Conservation (phyloP, 2,797 vertebrate species). For the Catostomus latipinnis region DNA sequence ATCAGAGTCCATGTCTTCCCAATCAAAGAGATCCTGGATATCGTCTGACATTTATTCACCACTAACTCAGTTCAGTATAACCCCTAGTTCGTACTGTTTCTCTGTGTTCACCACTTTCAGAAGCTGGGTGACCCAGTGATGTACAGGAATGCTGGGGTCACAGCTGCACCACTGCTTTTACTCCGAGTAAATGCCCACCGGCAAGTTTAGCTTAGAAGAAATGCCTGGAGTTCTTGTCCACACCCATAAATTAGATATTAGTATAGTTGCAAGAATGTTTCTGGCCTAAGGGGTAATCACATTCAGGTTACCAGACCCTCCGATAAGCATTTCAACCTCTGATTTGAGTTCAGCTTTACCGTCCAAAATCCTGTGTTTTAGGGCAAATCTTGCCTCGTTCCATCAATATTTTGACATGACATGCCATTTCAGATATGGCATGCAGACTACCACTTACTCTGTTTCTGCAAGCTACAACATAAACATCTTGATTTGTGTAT, state of each 20-base stretch:
- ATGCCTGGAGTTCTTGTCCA: background rate
- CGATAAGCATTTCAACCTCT: background rate
- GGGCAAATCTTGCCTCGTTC: background rate
- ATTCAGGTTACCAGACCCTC: background rate
- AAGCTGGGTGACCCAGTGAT: background rate
- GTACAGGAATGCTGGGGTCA: slow-evolving; percentile 18
- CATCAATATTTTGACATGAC: background rate
- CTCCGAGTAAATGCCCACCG: slow-evolving; percentile 16
- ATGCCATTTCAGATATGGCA: background rate
- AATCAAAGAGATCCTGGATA: background rate
- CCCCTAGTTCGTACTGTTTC: background rate
- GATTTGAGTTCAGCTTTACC: background rate
- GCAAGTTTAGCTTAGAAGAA: background rate
- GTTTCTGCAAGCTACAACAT: slow-evolving; percentile 29
- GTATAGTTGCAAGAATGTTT: background rate
- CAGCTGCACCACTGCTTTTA: slow-evolving; percentile 31
- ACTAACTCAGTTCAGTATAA: background rate
- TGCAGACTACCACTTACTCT: slow-evolving; percentile 12
- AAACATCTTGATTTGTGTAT: slow-evolving; percentile 8
- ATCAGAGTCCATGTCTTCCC: background rate
- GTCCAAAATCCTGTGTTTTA: background rate
- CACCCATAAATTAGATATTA: background rate
- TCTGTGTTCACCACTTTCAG: background rate
- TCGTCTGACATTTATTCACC: background rate
- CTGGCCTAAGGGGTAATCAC: background rate